Percentiles rank a stretch among this genome's conserved stretches.
phyloP scores from a whole-genome alignment of 1,140 invertebrate genomes.

The Eriocheir sinensis region DNA sequence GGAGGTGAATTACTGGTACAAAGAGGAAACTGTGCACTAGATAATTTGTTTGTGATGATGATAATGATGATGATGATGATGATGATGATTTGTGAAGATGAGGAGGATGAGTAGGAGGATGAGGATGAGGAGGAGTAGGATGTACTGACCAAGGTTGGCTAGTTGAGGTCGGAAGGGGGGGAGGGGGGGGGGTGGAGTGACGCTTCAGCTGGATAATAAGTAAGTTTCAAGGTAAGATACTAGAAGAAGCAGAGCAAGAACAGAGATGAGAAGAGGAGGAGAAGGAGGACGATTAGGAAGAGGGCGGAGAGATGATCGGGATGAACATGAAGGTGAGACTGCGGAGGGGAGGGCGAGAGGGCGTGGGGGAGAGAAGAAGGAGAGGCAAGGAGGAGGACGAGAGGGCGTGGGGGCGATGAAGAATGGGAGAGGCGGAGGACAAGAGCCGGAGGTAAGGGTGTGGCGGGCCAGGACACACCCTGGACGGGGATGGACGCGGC shows the following conservation, averaged over 20 bases:
- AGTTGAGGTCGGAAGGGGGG: too few relatives aligned
- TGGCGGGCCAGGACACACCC: neutral
- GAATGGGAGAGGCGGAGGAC: neutral
- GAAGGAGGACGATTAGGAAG: neutral
- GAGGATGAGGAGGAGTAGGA: too few relatives aligned
- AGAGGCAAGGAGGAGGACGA: neutral
- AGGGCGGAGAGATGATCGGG: neutral
- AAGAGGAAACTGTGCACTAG: too few relatives aligned
- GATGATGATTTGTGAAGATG: too few relatives aligned
- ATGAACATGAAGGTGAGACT: conserved; percentile 12
- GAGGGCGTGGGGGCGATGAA: neutral
- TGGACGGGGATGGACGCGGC: neutral
- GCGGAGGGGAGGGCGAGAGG: neutral
- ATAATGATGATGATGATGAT: too few relatives aligned
- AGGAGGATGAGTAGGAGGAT: too few relatives aligned
- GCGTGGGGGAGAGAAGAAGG: neutral
- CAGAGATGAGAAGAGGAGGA: neutral
- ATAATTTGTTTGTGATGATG: too few relatives aligned
- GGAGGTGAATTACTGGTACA: too few relatives aligned
- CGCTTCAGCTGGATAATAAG: too few relatives aligned
- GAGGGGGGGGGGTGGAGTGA: neutral
- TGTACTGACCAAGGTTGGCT: too few relatives aligned
- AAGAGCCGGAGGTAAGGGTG: neutral
- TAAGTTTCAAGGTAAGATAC: conserved; percentile 6
- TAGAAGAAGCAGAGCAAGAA: neutral